Conservation (phyloP, 30 jellyfish, hydroid and myxozoan species). For the Nemopilema nomurai region DNA sequence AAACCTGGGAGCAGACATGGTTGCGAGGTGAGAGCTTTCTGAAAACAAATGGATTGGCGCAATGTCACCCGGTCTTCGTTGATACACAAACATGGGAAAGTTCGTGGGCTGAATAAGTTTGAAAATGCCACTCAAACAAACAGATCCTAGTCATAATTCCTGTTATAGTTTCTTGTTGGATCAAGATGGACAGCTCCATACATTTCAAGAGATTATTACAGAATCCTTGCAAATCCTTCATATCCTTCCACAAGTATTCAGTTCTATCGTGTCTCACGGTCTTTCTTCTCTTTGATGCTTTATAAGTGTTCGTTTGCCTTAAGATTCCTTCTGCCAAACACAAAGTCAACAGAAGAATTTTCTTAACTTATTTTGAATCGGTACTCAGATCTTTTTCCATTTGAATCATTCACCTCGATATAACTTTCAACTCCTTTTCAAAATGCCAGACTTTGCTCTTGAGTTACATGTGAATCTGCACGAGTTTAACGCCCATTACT, state of each 20-base stretch:
- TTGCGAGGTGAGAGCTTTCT: neutral
- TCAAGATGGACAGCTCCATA: slow-evolving; percentile 15
- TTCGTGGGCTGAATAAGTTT: neutral
- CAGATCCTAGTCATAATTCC: neutral
- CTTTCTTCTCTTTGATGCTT: neutral
- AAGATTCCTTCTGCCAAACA: neutral
- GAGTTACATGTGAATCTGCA: no score
- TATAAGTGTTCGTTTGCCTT: neutral
- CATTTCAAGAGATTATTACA: slow-evolving; percentile 10
- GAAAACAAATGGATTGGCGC: neutral
- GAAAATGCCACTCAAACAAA: neutral
- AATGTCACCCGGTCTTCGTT: neutral
- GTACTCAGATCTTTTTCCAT: neutral
- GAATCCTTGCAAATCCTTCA: slow-evolving; percentile 15
- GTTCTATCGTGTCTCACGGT: neutral
- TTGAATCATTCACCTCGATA: no score
- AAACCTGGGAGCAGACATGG: neutral
- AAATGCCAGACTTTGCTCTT: no score
- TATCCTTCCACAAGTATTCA: slow-evolving; percentile 2
- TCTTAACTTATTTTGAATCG: neutral
- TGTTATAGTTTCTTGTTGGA: neutral
- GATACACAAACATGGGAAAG: slow-evolving; percentile 17
- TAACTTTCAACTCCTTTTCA: no score
- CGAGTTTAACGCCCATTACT: no score
- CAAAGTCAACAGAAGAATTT: neutral